Conservation (phyloP, 2,888 invertebrate genomes). For the Rotaria sp. region DNA sequence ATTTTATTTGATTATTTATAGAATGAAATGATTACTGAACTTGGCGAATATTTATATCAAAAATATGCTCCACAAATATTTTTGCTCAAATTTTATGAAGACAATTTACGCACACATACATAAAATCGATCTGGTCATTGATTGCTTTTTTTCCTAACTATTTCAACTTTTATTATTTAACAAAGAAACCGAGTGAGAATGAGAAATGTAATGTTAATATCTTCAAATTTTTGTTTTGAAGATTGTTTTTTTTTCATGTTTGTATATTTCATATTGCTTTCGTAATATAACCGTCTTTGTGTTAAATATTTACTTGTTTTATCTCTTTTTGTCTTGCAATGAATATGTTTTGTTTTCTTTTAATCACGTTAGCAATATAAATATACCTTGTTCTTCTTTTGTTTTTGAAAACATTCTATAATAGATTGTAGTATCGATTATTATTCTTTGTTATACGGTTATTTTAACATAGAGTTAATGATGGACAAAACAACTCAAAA, state of each 20-base stretch:
- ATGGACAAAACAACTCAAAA: too few relatives aligned
- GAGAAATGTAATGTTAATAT: not conserved
- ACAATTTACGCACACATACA: not conserved
- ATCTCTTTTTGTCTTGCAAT: not conserved
- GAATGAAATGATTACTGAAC: not conserved
- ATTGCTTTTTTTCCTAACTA: not conserved
- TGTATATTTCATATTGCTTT: not conserved
- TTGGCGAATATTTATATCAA: not conserved
- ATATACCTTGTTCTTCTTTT: not conserved
- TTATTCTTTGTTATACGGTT: too few relatives aligned
- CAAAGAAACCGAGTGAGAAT: conserved; percentile 3
- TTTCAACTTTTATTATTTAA: not conserved
- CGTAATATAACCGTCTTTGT: not conserved
- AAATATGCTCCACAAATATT: conserved; percentile 26
- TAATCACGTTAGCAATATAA: not conserved
- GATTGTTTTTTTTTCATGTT: not conserved
- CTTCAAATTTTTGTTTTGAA: not conserved
- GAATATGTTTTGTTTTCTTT: not conserved
- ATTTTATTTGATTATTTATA: not conserved
- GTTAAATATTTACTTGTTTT: not conserved
- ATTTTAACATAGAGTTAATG: too few relatives aligned
- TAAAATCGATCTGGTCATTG: not conserved
- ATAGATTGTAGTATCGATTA: not conserved
- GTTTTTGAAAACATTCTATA: not conserved
- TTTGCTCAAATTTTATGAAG: not conserved